Evolutionary conservation across 2,797 vertebrate species (phyloP).

Genomic region (Geotrypetes seraphini): DNA sequence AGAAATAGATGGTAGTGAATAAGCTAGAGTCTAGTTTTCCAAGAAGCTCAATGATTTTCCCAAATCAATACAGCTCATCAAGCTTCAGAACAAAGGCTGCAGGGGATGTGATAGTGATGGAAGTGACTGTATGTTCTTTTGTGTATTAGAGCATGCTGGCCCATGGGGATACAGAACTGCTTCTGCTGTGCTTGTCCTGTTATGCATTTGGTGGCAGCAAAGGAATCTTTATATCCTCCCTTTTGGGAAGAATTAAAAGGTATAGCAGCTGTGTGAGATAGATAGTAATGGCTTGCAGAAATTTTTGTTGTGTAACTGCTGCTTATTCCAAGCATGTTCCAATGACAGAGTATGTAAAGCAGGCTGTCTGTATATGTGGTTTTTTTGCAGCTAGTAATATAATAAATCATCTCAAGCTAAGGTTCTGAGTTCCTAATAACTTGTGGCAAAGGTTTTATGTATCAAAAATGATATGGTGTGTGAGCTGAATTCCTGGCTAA

Average conservation of each 20-base stretch:
- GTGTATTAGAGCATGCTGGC: conserved; percentile 40
- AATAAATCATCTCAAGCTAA: not conserved
- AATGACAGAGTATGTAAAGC: not conserved
- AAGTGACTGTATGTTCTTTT: conserved; percentile 51
- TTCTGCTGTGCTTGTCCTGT: conserved; percentile 21
- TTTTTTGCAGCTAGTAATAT: not conserved
- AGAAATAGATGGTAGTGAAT: conserved; percentile 59
- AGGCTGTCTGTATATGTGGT: not conserved
- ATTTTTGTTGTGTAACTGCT: not conserved
- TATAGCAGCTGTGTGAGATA: not conserved
- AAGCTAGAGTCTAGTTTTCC: conserved; percentile 63
- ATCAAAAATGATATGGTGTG: not conserved
- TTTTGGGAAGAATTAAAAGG: conserved; percentile 1
- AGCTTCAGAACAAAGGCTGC: conserved; percentile 60
- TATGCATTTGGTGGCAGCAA: conserved; percentile 1
- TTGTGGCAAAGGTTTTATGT: not conserved
- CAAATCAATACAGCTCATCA: conserved; percentile 63
- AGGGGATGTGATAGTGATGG: conserved; percentile 48
- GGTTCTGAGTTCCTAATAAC: not conserved
- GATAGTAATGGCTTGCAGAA: conserved; percentile 3
- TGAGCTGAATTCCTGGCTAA: conserved; percentile 4
- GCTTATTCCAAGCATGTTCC: not conserved
- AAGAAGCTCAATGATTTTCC: conserved; percentile 61
- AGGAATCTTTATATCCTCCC: not conserved
- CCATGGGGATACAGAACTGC: conserved; percentile 26